These are phyloP conservation scores for Megaptera novaeangliae DNA, from an alignment of 2,113 vertebrate genomes.

Conservation along the genomic window DNA sequence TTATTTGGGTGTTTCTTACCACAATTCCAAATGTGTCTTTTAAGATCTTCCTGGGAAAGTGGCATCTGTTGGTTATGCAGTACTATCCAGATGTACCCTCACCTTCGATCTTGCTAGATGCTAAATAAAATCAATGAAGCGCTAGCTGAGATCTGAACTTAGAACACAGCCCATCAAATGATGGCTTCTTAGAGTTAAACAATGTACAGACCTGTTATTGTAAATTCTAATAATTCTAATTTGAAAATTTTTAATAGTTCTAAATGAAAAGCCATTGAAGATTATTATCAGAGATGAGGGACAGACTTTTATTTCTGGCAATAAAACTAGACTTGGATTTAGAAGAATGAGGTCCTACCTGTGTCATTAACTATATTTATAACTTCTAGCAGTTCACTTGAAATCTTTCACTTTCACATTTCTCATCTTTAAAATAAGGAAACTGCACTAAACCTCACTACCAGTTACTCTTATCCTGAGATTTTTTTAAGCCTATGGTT, in stretches of 20 bases:
- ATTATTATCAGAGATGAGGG: not conserved
- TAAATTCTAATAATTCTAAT: not conserved
- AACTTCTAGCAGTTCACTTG: not conserved
- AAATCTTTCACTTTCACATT: not conserved
- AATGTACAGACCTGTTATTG: not conserved
- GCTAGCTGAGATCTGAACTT: not conserved
- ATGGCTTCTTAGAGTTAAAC: not conserved
- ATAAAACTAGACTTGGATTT: not conserved
- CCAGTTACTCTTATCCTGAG: accelerated
- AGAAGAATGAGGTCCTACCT: not conserved
- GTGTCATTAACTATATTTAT: not conserved
- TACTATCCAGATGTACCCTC: not conserved
- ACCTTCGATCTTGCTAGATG: not conserved
- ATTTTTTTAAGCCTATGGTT: not conserved
- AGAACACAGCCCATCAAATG: not conserved
- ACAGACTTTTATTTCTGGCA: not conserved
- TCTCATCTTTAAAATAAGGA: not conserved
- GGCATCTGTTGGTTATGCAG: not conserved
- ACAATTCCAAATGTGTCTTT: not conserved
- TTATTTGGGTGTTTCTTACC: not conserved
- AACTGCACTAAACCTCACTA: not conserved
- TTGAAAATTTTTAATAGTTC: not conserved
- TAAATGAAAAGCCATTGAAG: not conserved
- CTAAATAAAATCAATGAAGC: not conserved
- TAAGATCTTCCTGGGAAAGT: not conserved